Percentiles rank a stretch among this genome's conserved stretches.
These are phyloP conservation scores for Ceratitis capitata DNA, from an alignment of 1,140 invertebrate genomes.

Conservation along the genomic window DNA sequence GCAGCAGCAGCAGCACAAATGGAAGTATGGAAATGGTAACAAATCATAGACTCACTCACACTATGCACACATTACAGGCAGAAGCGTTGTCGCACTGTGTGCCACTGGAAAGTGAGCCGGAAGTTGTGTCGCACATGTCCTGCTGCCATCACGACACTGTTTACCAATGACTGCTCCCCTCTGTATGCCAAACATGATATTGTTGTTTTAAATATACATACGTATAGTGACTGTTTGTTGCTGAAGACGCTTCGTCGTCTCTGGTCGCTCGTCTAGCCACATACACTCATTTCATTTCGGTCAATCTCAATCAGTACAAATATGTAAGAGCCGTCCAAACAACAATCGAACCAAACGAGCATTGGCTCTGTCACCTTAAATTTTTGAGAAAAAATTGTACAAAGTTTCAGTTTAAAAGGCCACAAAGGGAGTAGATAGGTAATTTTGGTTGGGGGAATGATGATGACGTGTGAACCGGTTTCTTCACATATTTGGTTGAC, in stretches of 20 bases:
- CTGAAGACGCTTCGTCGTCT: not conserved
- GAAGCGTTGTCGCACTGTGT: not conserved
- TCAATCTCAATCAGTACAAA: not conserved
- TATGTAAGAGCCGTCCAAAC: not conserved
- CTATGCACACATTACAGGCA: too few species aligned
- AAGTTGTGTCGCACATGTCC: not conserved
- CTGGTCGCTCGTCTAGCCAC: not conserved
- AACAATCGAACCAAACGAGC: not conserved
- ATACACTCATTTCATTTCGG: not conserved
- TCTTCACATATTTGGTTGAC: too few species aligned
- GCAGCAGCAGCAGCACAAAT: slow-evolving; percentile 5
- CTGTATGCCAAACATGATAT: not conserved
- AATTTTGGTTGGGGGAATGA: too few species aligned
- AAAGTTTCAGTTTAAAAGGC: not conserved
- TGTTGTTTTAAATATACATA: not conserved
- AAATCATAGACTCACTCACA: not conserved
- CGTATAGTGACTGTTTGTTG: not conserved
- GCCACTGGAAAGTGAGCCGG: slow-evolving; percentile 8
- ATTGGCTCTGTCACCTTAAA: not conserved
- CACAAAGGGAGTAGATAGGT: too few species aligned
- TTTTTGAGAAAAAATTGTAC: too few species aligned
- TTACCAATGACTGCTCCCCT: not conserved
- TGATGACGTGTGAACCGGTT: too few species aligned
- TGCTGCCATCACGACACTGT: not conserved
- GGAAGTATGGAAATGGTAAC: not conserved